A percentile compares a stretch with the other conserved stretches of the same genome.
These are phyloP conservation scores for Bombyx huttoni DNA, from an alignment of 2,888 invertebrate genomes.

Conservation along the genomic window DNA sequence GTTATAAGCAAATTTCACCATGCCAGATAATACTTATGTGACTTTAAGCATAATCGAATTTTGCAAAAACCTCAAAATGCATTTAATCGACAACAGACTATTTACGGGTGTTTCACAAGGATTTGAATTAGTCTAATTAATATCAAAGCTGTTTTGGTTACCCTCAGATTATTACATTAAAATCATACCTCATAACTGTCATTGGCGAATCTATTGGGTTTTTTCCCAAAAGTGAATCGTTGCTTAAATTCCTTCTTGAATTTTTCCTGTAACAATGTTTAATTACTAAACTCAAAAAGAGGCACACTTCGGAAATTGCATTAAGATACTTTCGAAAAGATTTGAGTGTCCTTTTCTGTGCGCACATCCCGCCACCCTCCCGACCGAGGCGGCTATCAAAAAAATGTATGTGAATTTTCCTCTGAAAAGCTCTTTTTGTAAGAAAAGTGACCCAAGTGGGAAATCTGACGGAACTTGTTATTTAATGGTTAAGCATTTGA, in stretches of 20 bases:
- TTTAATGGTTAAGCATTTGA: background rate
- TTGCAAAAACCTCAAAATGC: too few relatives aligned
- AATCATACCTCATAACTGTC: conserved; percentile 60
- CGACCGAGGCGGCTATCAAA: background rate
- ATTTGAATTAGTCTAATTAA: too few relatives aligned
- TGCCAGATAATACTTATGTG: too few relatives aligned
- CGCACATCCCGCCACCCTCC: background rate
- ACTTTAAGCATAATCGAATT: too few relatives aligned
- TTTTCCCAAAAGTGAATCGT: conserved; percentile 74
- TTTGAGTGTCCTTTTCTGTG: background rate
- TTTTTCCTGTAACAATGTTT: conserved; percentile 75
- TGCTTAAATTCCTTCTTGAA: conserved; percentile 84
- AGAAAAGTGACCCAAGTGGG: background rate
- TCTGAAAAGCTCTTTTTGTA: background rate
- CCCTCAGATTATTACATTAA: background rate
- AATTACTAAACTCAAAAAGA: background rate
- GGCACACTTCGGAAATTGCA: background rate
- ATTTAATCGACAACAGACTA: too few relatives aligned
- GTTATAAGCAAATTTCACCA: too few relatives aligned
- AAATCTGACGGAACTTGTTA: background rate
- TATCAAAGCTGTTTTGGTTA: too few relatives aligned
- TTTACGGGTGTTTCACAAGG: too few relatives aligned
- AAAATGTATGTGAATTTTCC: background rate
- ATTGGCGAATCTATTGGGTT: conserved; percentile 46
- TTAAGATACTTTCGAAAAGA: background rate